Base-by-base conservation (phyloP, 2,113 vertebrate genomes). In the Mus musculus region DNA sequence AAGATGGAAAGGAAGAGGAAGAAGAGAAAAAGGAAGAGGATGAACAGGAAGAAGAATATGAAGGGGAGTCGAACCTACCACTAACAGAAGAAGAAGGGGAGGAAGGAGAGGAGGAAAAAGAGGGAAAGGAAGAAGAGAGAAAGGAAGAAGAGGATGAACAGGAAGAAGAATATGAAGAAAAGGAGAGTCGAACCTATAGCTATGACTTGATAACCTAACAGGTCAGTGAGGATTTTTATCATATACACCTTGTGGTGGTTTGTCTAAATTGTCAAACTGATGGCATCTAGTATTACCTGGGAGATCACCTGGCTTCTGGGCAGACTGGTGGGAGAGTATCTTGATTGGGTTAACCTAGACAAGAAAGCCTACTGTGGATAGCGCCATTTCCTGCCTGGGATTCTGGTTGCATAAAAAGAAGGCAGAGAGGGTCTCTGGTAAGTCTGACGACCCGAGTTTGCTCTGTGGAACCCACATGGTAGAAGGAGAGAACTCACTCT, bases 21-120 rank as follows among this genome's bases (percentile, higher is more conserved):
- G 0, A 61, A 14, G 49, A 39, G 36, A 11, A 11, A 6, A 9
- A 46, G 39, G 22, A 46, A n/a, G n/a, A n/a, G n/a, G n/a, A n/a
- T n/a, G n/a, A n/a, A n/a, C n/a, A 2, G 5, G 22, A 24, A 3
- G 1, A 26, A 22, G 22, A 63, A n/a, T n/a, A n/a, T n/a, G n/a
- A 9, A 46, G 39, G 22, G 28, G n/a, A 4, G 19, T 11, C 26
- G 0, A 1, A 22, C 75, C 39, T 85, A 14, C n/a, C n/a, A n/a
- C n/a, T n/a, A n/a, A n/a, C n/a, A 1, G 7, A 2, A 19, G 61
- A 24, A 6, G 20, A 63, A 24, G 22, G 13, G 1, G 61, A 63
- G 6, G 6, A 63, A 8, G 16, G 12, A 52, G 54, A 61, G 16
- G 56, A 59, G 26, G 22, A 39, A n/a, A 12, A 63, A 5, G 52